Evolutionary conservation across 1,140 invertebrate species (phyloP), one percentile per base, ranked within the genome.

Genomic region (Stegodyphus dumicola): DNA sequence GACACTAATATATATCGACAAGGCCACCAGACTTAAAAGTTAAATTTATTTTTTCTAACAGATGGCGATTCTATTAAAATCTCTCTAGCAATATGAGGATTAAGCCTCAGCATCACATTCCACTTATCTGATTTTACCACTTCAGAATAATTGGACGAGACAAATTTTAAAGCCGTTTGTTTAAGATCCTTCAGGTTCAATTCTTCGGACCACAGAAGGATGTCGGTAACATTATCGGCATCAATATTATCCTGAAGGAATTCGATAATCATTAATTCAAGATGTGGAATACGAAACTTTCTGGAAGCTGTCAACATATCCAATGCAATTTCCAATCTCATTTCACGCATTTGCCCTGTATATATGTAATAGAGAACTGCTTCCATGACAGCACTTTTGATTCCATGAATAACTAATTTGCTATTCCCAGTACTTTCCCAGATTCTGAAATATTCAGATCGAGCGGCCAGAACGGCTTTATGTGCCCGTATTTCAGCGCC

Each of bases 381-480:
- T 17, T 77, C 76, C 76, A 77, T 67, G n/a, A 52, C 49, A 49
- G 56, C 3, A 18, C 64, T 77, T 67, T 65, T 77, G 10, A 77
- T 18, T 7, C 64, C 76, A 65, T 33, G 11, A 4, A 77, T 53
- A 5, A 15, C 33, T 53, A 77, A 7, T 9, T 33, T 9, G 13
- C 52, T 33, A 52, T 67, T 67, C 33, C 10, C 49, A 18, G 11
- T 48, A 51, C 49, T 64, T 65, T 53, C 64, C 65, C 65, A 15
- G 3, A 52, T 53, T 77, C 51, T 77, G 49, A 77, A 77, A 52
- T 77, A 77, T 17, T 77, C 76, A 18, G 76, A 77, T 6, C 76
- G 76, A 51, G 76, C 60, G 15, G 76, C n/a, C 53, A 77, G 66
- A 66, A 77, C 17, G 5, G 49, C n/a, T 49, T 66, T 77, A n/a